phyloP scores from a whole-genome alignment of 2,888 invertebrate species.

The Tetranychus truncatus region DNA sequence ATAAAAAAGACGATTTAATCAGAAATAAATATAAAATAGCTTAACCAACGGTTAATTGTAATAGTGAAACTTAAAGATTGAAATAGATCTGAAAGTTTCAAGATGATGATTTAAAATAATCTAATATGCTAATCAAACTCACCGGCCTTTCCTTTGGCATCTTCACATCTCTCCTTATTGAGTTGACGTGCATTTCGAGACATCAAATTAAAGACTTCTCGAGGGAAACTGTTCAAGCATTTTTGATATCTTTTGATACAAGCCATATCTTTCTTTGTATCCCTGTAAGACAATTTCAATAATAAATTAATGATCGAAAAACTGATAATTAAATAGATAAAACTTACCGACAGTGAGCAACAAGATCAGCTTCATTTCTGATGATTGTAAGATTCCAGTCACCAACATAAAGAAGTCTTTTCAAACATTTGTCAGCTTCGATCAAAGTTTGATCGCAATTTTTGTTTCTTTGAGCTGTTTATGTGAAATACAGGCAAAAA shows the following conservation, averaged over 20 bases:
- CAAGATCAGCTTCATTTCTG: not conserved
- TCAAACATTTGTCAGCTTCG: constrained; percentile 7
- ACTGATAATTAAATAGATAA: not conserved
- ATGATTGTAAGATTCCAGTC: constrained; percentile 6
- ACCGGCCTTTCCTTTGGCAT: not conserved
- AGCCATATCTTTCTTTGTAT: not conserved
- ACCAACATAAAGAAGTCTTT: constrained; percentile 3
- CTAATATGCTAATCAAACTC: not conserved
- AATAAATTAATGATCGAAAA: not conserved
- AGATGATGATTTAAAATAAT: too few relatives aligned
- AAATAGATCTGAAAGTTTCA: too few relatives aligned
- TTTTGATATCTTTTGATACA: constrained; percentile 2
- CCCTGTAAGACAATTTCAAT: not conserved
- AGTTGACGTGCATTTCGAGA: not conserved
- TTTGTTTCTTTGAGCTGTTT: not conserved
- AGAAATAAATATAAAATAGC: not conserved
- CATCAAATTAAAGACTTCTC: constrained; percentile 4
- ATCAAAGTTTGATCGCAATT: not conserved
- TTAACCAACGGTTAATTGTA: not conserved
- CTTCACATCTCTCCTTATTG: constrained; percentile 8
- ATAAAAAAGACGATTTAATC: not conserved
- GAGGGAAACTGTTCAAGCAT: not conserved
- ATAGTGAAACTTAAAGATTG: not conserved
- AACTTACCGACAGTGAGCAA: constrained; percentile 9
- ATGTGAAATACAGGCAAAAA: not conserved